Evolutionary conservation across 2,888 invertebrate species (phyloP).

Genomic region (Zygaena filipendulae): DNA sequence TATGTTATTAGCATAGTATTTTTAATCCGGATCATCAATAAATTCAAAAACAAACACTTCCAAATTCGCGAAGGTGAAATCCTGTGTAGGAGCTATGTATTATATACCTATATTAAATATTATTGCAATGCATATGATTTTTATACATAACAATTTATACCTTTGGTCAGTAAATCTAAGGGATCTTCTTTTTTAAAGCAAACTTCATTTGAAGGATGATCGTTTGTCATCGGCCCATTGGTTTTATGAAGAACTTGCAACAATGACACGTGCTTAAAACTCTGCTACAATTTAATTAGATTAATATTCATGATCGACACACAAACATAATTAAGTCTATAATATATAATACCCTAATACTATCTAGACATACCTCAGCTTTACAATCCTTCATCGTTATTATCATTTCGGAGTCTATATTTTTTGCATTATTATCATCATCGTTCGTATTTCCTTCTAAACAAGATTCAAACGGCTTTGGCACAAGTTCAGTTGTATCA

Average conservation of each 20-base stretch:
- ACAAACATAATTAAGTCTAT: no score
- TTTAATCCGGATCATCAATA: no score
- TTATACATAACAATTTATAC: no score
- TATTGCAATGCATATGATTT: no score
- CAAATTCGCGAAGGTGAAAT: no score
- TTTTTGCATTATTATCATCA: conserved; percentile 19
- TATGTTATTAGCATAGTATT: no score
- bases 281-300: conserved; percentile 25
- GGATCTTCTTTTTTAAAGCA: conserved; percentile 37
- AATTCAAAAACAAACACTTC: no score
- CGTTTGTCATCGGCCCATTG: conserved; percentile 26
- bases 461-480: conserved; percentile 31
- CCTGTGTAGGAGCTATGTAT: no score
- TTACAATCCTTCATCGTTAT: conserved; percentile 52
- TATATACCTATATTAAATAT: no score
- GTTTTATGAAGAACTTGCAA: conserved; percentile 58
- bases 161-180: conserved; percentile 39
- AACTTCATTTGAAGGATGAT: conserved; percentile 15
- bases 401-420: conserved; percentile 49
- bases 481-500: conserved; percentile 16
- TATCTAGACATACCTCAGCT: conserved; percentile 29
- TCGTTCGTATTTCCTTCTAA: conserved; percentile 20
- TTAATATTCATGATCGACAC: no score
- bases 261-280: conserved; percentile 41
- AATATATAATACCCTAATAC: conserved; percentile 1